Conservation (phyloP, 2,888 invertebrate species). For the Conops quadrifasciatus region DNA sequence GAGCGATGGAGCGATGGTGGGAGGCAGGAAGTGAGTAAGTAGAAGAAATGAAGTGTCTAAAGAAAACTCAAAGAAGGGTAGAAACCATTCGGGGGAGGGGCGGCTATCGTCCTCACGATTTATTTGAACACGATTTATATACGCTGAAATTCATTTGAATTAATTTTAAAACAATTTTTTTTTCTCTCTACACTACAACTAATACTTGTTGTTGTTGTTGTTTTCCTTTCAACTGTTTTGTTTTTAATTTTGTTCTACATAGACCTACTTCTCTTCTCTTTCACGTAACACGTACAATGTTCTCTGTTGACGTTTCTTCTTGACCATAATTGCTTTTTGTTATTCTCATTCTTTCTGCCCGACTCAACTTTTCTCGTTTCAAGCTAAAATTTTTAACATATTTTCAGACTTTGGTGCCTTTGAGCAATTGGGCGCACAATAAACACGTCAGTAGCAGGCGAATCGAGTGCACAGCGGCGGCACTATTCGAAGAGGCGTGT, state of each 20-base stretch:
- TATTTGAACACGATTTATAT: too few relatives aligned
- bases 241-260: too few relatives aligned
- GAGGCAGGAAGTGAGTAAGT: background rate
- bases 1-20: background rate
- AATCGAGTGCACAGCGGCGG: background rate
- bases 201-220: background rate
- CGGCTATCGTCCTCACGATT: too few relatives aligned
- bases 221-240: background rate
- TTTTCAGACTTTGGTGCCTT: slow-evolving; percentile 13
- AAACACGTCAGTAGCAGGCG: background rate
- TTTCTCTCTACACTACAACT: too few relatives aligned
- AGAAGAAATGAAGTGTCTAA: background rate
- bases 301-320: slow-evolving; percentile 2
- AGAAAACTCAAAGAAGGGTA: too few relatives aligned
- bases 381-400: slow-evolving; percentile 26
- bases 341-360: background rate
- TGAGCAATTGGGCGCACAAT: slow-evolving; percentile 4
- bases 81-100: too few relatives aligned
- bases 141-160: too few relatives aligned
- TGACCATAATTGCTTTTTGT: background rate
- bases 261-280: background rate
- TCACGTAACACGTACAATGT: background rate
- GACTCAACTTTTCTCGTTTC: background rate
- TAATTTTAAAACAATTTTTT: too few relatives aligned
- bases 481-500: background rate